Base-by-base conservation (phyloP, 2,888 invertebrate genomes). In the Polymixis lichenea region DNA sequence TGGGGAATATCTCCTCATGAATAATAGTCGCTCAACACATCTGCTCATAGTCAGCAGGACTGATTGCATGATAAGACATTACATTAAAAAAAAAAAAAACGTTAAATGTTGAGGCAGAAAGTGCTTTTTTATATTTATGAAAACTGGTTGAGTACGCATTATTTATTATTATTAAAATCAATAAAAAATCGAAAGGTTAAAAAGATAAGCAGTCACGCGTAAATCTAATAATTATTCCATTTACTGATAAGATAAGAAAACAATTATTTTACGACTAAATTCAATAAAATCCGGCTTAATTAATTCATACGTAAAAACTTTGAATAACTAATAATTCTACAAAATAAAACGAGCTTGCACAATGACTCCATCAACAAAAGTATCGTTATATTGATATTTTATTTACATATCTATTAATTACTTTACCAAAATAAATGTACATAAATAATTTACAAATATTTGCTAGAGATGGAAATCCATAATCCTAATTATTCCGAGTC, bases 141-240 rank as follows among this genome's bases (percentile, higher is more conserved):
- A 72, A 75, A 32, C 56, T 58, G 15, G 28, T 70, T 56, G 5
- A 19, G 13, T 15, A 28, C 22, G 15, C 17, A 15, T 22, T 9
- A 51, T 61, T 25, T 22, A 38, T 66, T 56, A n/a, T 7, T 5
- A 49, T 9, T 17, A n/a, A 61, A 75, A 55, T 17, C 49, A 61
- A 49, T 53, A 53, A 70, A 46, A 53, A 55, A 56, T 8, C 38
- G 7, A 82, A 81, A 81, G 69, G 83, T 67, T 73, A 74, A 71
- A 43, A 49, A 74, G 55, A 83, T 82, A 74, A 78, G 49, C 22
- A 73, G 38, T 38, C 70, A 55, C 61, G 53, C 17, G 25, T 56
- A 55, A 25, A 81, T 80, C 17, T 67, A 28, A 73, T 58, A 73
- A 67, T 73, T 62, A 82, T 82, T 70, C 61, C 11, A 62, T 82